Evolutionary conservation across 2,888 invertebrate species (phyloP).

Genomic region (Iselma pallidipennis): DNA sequence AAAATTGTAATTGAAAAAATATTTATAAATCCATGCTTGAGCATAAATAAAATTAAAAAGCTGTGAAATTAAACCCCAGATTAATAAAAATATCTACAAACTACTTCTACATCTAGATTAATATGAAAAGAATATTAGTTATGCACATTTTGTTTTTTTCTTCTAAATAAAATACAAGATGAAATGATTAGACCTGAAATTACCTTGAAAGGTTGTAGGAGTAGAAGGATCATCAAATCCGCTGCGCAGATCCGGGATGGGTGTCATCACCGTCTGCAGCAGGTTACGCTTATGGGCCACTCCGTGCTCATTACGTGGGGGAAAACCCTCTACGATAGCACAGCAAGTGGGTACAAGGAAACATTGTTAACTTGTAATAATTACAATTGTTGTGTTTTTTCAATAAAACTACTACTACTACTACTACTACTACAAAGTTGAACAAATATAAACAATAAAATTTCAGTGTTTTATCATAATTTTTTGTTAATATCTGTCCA

Average conservation of each 20-base stretch:
- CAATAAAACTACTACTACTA: slow-evolving; percentile 16
- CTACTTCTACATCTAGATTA: not conserved
- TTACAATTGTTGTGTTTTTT: not conserved
- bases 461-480: not conserved
- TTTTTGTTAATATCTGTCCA: not conserved
- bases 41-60: not conserved
- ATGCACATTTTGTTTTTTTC: not conserved
- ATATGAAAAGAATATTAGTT: not conserved
- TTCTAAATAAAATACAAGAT: not conserved
- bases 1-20: not conserved
- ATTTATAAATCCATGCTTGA: not conserved
- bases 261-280: slow-evolving; percentile 79
- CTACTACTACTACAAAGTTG: slow-evolving; percentile 14
- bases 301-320: slow-evolving; percentile 79
- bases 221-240: slow-evolving; percentile 62
- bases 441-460: slow-evolving; percentile 17
- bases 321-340: slow-evolving; percentile 61
- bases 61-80: not conserved
- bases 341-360: slow-evolving; percentile 34
- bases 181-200: slow-evolving; percentile 17
- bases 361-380: slow-evolving; percentile 25
- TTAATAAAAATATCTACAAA: not conserved
- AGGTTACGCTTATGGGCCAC: slow-evolving; percentile 84
- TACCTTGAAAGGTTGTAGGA: slow-evolving; percentile 59
- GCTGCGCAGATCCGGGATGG: slow-evolving; percentile 87